Base-by-base conservation (phyloP, 2,888 invertebrate genomes). In the Drosophila pegasa region DNA sequence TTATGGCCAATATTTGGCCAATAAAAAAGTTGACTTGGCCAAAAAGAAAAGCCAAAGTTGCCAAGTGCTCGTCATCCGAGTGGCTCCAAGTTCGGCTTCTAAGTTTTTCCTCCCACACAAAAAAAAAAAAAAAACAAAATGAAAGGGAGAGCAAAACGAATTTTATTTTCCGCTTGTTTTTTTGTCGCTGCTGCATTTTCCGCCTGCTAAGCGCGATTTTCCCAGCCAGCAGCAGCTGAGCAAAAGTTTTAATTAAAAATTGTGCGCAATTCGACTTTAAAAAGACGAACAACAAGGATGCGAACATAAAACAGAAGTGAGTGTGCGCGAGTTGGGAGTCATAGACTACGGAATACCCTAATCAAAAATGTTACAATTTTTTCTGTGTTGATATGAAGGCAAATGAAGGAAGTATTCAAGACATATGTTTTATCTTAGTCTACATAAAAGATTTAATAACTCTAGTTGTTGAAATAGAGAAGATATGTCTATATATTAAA, bases 221-320 rank as follows among this genome's bases (percentile, higher is more conserved):
- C 48, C 35, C 54, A 40, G 40, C 54, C 9, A 22, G n/a, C 29
- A 62, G 48, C 48, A 62, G 48, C 40, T 43, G 63, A 33, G 18
- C 40, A 52, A 78, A 83, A 83, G 68, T 82, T 83, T 85, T 83
- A 85, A 83, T 85, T 85, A 82, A 78, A 82, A 81, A 71, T 68
- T 66, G 55, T 60, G 63, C 55, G 62, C 60, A 67, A 58, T 37
- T 45, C 38, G 59, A 56, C 43, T 43, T 66, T 43, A 58, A 60
- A 27, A n/a, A 25, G 33, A 50, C 2, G 10, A n/a, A 2, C 14
- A 9, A 33, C 25, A 35, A 20, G 12, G 31, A 9, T 14, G 3
- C 7, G 27, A 29, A 45, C 3, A 48, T 50, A 55, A 62, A 2
- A 54, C 12, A 5, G 1, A 31, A 18, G 18, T 16, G 12, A 22